A percentile compares a stretch with the other conserved stretches of the same genome.
phyloP scores from a whole-genome alignment of 1,140 invertebrate species.

The Calephelis nemesis region DNA sequence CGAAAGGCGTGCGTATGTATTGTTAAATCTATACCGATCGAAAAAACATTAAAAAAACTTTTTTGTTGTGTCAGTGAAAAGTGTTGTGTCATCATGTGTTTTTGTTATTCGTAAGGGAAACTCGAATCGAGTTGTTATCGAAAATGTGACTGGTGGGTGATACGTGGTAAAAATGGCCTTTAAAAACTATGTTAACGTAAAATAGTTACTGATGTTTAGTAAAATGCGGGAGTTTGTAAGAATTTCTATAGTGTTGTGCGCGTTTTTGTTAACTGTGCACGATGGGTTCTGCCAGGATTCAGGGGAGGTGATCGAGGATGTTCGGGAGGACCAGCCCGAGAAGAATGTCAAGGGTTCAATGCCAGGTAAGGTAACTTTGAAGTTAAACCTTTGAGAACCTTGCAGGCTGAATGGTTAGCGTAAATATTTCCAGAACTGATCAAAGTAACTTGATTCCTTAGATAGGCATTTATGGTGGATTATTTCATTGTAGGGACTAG shows the following conservation, averaged over 20 bases:
- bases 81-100: constrained; percentile 38
- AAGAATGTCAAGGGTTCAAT: constrained; percentile 51
- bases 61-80: constrained; percentile 28
- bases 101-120: constrained; percentile 36
- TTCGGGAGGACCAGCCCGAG: constrained; percentile 44
- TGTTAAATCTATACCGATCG: constrained; percentile 37
- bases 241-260: constrained; percentile 62
- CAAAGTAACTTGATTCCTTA: too few relatives aligned
- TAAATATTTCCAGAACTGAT: too few relatives aligned
- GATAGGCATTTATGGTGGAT: too few relatives aligned
- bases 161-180: constrained; percentile 60
- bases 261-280: constrained; percentile 46
- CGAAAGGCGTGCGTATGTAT: constrained; percentile 40
- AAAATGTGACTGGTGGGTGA: constrained; percentile 70
- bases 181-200: constrained; percentile 36
- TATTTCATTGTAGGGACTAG: too few relatives aligned
- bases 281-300: constrained; percentile 51
- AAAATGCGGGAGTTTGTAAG: constrained; percentile 66
- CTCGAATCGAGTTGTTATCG: constrained; percentile 47
- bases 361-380: constrained; percentile 45
- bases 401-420: too few relatives aligned
- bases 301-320: constrained; percentile 33
- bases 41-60: constrained; percentile 34
- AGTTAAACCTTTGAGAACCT: too few relatives aligned
- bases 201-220: constrained; percentile 46